Evolutionary conservation across 2,113 vertebrate genomes (phyloP).

Genomic region (Anolis sagrei): DNA sequence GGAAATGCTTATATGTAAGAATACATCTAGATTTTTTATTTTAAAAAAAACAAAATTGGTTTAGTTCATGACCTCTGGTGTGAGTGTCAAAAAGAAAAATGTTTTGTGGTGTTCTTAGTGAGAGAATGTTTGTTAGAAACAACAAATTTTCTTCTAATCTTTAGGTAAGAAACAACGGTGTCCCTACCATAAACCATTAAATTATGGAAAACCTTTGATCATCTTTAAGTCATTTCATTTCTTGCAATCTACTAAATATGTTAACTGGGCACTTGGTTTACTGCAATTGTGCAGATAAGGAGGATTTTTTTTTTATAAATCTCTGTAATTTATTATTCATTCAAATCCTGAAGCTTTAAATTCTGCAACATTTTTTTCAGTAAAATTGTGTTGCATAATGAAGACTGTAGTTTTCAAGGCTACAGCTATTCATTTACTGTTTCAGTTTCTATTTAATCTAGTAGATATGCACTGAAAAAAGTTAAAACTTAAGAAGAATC

Average conservation of each 20-base stretch:
- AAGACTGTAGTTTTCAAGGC: conserved; percentile 61
- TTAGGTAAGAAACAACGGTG: conserved; percentile 23
- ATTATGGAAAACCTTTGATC: conserved; percentile 29
- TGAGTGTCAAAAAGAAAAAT: neutral
- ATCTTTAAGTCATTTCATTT: conserved; percentile 43
- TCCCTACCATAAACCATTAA: neutral
- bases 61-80: neutral
- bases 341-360: conserved; percentile 61
- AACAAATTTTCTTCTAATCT: conserved; percentile 29
- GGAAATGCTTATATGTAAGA: neutral
- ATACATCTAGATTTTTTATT: neutral
- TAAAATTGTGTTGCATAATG: conserved; percentile 61
- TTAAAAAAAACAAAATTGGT: conserved; percentile 17
- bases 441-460: conserved; percentile 60
- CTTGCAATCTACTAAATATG: conserved; percentile 23
- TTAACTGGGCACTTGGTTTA: conserved; percentile 32
- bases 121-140: conserved; percentile 2
- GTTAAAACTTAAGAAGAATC: neutral
- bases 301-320: conserved; percentile 54
- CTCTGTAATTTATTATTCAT: conserved; percentile 53
- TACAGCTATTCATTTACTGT: conserved; percentile 60
- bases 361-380: conserved; percentile 63
- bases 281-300: conserved; percentile 54
- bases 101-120: neutral
- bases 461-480: conserved; percentile 29